A percentile compares a stretch with the other conserved stretches of the same genome.
These are phyloP conservation scores for Ormyrus rosae DNA, from an alignment of 2,888 invertebrate species.

Conservation along the genomic window DNA sequence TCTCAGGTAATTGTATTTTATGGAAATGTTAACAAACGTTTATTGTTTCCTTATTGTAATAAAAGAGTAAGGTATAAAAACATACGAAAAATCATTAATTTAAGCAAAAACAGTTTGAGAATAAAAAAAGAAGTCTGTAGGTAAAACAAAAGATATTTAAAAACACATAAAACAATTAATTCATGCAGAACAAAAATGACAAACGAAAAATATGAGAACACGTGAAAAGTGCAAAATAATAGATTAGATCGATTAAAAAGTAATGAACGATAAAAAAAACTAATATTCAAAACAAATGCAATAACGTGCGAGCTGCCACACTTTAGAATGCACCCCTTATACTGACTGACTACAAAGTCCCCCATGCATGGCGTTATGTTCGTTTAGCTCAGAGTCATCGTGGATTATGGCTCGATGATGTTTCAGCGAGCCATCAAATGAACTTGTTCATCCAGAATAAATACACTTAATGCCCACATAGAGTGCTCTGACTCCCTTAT, in stretches of 20 bases:
- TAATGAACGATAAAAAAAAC: neutral
- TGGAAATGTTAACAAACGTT: neutral
- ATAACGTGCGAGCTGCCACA: constrained; percentile 30
- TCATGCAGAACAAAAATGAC: neutral
- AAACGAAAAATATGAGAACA: neutral
- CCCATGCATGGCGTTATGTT: constrained; percentile 35
- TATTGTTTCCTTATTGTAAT: neutral
- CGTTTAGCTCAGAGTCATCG: constrained; percentile 41
- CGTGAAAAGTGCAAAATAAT: constrained; percentile 39
- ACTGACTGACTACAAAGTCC: constrained; percentile 10
- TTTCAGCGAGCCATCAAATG: constrained; percentile 39
- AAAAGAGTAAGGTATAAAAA: neutral
- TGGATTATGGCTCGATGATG: constrained; percentile 29
- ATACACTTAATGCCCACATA: constrained; percentile 25
- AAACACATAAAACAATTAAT: too few relatives aligned
- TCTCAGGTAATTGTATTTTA: neutral
- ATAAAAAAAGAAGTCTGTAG: too few relatives aligned
- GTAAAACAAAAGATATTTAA: too few relatives aligned
- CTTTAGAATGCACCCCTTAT: constrained; percentile 28
- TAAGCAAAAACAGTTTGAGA: too few relatives aligned
- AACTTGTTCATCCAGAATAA: constrained; percentile 45
- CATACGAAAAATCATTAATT: too few relatives aligned
- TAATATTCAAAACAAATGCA: neutral
- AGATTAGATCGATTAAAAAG: neutral
- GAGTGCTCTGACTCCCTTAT: constrained; percentile 3